phyloP scores from a whole-genome alignment of 2,888 invertebrate species.

The Pristionchus japonicus region DNA sequence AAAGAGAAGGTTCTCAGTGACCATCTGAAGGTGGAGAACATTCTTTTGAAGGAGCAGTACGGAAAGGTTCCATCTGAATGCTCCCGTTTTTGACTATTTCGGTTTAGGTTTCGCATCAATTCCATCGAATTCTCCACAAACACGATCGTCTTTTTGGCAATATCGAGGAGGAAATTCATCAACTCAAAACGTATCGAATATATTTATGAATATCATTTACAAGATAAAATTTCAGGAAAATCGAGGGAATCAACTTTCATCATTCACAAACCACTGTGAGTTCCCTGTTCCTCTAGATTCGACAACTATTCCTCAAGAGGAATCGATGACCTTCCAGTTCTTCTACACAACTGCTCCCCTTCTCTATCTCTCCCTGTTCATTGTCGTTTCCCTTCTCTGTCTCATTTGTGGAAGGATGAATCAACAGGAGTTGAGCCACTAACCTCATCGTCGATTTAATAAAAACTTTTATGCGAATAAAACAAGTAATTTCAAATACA shows the following conservation, averaged over 20 bases:
- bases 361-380: not conserved
- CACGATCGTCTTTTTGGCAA: not conserved
- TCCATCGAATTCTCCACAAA: not conserved
- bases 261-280: not conserved
- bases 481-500: no score
- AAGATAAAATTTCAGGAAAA: not conserved
- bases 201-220: not conserved
- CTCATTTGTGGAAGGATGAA: conserved; percentile 8
- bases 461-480: no score
- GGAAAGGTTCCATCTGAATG: not conserved
- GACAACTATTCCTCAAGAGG: not conserved
- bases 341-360: not conserved
- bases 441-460: no score
- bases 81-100: not conserved
- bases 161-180: not conserved
- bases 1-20: not conserved
- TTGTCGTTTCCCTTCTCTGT: not conserved
- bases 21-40: not conserved
- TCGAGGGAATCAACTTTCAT: not conserved
- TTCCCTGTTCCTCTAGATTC: no score
- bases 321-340: not conserved
- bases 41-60: not conserved
- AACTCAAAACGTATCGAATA: not conserved
- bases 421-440: not conserved
- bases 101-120: not conserved